These are phyloP conservation scores for Tribolium freemani DNA, from an alignment of 2,888 invertebrate genomes.

Conservation along the genomic window DNA sequence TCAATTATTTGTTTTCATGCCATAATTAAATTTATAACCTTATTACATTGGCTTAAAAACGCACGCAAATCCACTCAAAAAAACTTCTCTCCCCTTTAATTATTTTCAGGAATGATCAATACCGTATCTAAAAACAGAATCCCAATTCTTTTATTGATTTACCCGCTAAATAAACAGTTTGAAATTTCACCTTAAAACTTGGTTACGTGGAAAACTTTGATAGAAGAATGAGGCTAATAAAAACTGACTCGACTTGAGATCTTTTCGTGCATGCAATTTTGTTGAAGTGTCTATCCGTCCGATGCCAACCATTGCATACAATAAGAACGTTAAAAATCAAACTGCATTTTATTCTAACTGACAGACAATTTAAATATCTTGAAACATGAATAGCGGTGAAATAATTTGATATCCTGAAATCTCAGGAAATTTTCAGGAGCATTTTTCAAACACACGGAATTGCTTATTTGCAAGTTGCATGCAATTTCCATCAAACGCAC, in stretches of 20 bases:
- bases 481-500: background rate
- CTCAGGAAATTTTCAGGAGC: slow-evolving; percentile 4
- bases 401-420: slow-evolving; percentile 19
- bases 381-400: slow-evolving; percentile 23
- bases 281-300: slow-evolving; percentile 25
- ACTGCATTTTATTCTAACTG: slow-evolving; percentile 26
- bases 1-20: slow-evolving; percentile 29
- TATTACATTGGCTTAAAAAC: slow-evolving; percentile 25
- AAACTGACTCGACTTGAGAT: slow-evolving; percentile 19
- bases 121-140: slow-evolving; percentile 5
- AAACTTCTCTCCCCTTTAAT: slow-evolving; percentile 4
- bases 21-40: slow-evolving; percentile 35
- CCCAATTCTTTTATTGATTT: slow-evolving; percentile 10
- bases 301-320: slow-evolving; percentile 19
- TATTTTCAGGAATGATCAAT: slow-evolving; percentile 21
- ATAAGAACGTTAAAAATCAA: slow-evolving; percentile 25
- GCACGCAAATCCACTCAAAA: background rate
- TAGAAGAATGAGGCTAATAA: slow-evolving; percentile 6
- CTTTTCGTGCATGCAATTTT: slow-evolving; percentile 35
- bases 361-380: slow-evolving; percentile 24
- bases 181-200: slow-evolving; percentile 27
- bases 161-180: slow-evolving; percentile 21
- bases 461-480: background rate
- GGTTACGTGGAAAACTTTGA: slow-evolving; percentile 27
- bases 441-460: background rate